Evolutionary conservation across 2,888 invertebrate genomes (phyloP), one percentile per base, ranked within the genome.

Genomic region (Hypselothyrea guttata): DNA sequence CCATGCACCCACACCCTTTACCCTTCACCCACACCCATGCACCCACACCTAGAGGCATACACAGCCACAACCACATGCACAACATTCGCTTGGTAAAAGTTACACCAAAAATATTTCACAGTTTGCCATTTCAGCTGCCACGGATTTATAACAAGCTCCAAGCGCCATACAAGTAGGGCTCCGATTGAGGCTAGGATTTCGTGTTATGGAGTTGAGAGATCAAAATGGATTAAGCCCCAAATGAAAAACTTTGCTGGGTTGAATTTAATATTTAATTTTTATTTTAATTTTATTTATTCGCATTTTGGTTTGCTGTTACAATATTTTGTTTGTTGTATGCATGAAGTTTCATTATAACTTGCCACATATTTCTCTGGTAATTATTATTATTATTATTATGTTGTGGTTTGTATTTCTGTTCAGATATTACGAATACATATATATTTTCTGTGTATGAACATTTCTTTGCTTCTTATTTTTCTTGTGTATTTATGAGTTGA

Each of bases 251-350:
- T 15, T 13, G 15, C 11, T 67, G 3, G 2, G 22, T 22, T 69
- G 40, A 56, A 82, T 84, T 78, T 77, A 84, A 84, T 84, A 77
- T 84, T 77, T 77, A 82, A 84, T 84, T 78, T 77, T 77, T 77
- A 84, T 84, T 78, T 74, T 77, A 77, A 77, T 81, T 77, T 84
- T 84, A 68, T 77, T 84, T 77, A 84, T 78, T 78, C 85, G 84
- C 83, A 72, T 71, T 78, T 84, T 62, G 57, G 64, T 62, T 81
- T 71, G 52, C 70, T 61, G 66, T 84, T 75, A 78, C 78, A 79
- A 84, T 84, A 84, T 69, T 59, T 54, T 71, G 63, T 63, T 44
- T 33, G 45, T 65, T 71, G 61, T 74, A 54, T 82, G 77, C 78
- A 78, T 81, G 65, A 71, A 77, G 81, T 74, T 84, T 68, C 38